Evolutionary conservation across 2,797 vertebrate genomes (phyloP).

Genomic region (Capromys pilorides): DNA sequence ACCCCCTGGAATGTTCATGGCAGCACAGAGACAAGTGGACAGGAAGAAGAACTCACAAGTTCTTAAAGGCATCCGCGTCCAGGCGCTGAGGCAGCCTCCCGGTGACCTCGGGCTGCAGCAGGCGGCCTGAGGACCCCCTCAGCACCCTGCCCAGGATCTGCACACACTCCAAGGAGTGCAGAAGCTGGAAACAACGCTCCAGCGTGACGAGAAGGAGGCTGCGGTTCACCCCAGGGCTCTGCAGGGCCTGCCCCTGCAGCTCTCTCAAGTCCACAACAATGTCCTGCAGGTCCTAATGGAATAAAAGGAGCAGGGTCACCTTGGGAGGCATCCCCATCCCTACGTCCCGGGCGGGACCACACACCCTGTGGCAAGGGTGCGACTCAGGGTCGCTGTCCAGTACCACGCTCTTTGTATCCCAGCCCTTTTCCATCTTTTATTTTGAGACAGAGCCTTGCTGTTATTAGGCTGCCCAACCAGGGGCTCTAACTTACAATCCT

Average conservation of each 20-base stretch:
- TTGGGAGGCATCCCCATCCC: not conserved
- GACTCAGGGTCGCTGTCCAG: not conserved
- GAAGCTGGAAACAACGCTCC: constrained; percentile 85
- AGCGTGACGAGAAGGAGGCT: constrained; percentile 86
- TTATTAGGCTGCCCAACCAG: not conserved
- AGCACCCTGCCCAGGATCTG: constrained; percentile 85
- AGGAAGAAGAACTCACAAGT: constrained; percentile 84
- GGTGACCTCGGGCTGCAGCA: constrained; percentile 84
- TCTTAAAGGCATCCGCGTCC: constrained; percentile 86
- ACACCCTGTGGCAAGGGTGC: not conserved
- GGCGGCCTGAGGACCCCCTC: constrained; percentile 74
- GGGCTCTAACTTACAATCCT: not conserved
- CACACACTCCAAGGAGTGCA: constrained; percentile 86
- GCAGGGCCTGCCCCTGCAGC: constrained; percentile 82
- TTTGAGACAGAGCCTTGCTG: not conserved
- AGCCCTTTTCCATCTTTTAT: not conserved
- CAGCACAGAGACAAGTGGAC: rapidly evolving
- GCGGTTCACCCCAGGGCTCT: constrained; percentile 87
- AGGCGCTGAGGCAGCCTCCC: constrained; percentile 83
- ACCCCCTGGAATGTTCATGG: not conserved
- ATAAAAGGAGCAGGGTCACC: not conserved
- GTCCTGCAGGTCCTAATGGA: constrained; percentile 81
- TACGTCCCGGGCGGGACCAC: not conserved
- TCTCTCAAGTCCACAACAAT: constrained; percentile 80
- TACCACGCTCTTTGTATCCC: not conserved